phyloP scores from a whole-genome alignment of 2,113 vertebrate genomes.

The Mola mola region DNA sequence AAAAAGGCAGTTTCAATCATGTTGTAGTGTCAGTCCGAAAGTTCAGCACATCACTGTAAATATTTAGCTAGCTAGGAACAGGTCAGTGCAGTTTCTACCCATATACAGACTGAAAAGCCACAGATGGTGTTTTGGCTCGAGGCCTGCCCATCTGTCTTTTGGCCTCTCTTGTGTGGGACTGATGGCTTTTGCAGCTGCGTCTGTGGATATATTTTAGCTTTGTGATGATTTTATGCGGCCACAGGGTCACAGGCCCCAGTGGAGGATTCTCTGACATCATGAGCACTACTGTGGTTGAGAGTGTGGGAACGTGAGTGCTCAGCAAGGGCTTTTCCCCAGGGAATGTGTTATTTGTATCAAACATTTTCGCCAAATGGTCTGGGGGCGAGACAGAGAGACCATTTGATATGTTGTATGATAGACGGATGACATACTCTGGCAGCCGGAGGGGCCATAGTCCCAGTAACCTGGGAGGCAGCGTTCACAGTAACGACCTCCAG shows the following conservation, averaged over 20 bases:
- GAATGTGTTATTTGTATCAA: conserved; percentile 10
- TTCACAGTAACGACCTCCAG: conserved; percentile 83
- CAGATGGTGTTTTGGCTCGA: conserved; percentile 44
- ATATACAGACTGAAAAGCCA: conserved; percentile 6
- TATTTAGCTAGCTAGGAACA: conserved; percentile 21
- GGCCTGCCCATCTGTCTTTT: conserved; percentile 52
- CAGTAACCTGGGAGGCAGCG: conserved; percentile 82
- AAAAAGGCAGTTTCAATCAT: conserved; percentile 44
- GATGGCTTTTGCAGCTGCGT: conserved; percentile 50
- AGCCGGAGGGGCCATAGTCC: conserved; percentile 82
- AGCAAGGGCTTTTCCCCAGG: conserved; percentile 15
- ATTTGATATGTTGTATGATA: conserved; percentile 5
- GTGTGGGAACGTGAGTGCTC: conserved; percentile 49
- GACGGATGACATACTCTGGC: conserved; percentile 79
- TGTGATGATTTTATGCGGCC: conserved; percentile 56
- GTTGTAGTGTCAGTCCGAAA: not conserved
- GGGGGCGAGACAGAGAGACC: conserved; percentile 1
- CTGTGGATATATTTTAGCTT: conserved; percentile 14
- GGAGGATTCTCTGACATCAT: conserved; percentile 53
- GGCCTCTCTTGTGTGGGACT: conserved; percentile 36
- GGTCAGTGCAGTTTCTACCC: not conserved
- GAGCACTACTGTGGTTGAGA: conserved; percentile 31
- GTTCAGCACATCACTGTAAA: not conserved
- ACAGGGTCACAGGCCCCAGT: conserved; percentile 25
- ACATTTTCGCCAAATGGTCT: conserved; percentile 19